Evolutionary conservation across 1,140 invertebrate species (phyloP).

Genomic region (Gonatopus flavifemur): DNA sequence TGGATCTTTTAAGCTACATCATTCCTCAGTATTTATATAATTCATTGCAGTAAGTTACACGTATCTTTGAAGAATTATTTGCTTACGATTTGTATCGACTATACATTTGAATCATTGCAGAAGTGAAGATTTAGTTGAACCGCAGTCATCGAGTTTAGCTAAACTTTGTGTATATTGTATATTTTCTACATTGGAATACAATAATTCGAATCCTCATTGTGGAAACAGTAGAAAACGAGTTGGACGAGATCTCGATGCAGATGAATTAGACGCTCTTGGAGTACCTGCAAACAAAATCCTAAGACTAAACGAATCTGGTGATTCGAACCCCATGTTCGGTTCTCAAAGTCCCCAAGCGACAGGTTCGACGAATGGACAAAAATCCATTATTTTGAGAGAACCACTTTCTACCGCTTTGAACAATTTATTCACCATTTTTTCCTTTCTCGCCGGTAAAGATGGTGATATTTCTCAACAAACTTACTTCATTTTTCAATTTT

Average conservation of each 20-base stretch:
- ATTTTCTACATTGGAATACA: slow-evolving; percentile 72
- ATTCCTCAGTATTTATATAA: slow-evolving; percentile 79
- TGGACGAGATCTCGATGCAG: slow-evolving; percentile 64
- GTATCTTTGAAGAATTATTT: slow-evolving; percentile 1
- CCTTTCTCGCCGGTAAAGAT: slow-evolving; percentile 72
- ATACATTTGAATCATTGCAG: slow-evolving; percentile 39
- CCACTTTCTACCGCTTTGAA: slow-evolving; percentile 65
- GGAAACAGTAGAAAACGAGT: slow-evolving; percentile 62
- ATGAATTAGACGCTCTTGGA: slow-evolving; percentile 62
- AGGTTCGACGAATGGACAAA: slow-evolving; percentile 49
- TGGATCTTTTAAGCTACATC: slow-evolving; percentile 73
- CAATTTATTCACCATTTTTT: slow-evolving; percentile 72
- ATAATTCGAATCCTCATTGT: slow-evolving; percentile 57
- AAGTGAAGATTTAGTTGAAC: slow-evolving; percentile 70
- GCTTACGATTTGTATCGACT: neutral
- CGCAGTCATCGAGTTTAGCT: slow-evolving; percentile 73
- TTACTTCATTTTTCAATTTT: slow-evolving; percentile 82
- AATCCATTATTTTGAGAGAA: slow-evolving; percentile 61
- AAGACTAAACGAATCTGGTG: slow-evolving; percentile 64
- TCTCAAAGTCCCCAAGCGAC: slow-evolving; percentile 61
- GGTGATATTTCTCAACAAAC: slow-evolving; percentile 80
- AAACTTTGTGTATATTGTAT: slow-evolving; percentile 76
- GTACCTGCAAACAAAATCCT: slow-evolving; percentile 66
- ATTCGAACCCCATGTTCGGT: slow-evolving; percentile 60
- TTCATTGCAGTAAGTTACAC: slow-evolving; percentile 63